phyloP scores from a whole-genome alignment of 2,113 vertebrate species.

The Sula dactylatra region DNA sequence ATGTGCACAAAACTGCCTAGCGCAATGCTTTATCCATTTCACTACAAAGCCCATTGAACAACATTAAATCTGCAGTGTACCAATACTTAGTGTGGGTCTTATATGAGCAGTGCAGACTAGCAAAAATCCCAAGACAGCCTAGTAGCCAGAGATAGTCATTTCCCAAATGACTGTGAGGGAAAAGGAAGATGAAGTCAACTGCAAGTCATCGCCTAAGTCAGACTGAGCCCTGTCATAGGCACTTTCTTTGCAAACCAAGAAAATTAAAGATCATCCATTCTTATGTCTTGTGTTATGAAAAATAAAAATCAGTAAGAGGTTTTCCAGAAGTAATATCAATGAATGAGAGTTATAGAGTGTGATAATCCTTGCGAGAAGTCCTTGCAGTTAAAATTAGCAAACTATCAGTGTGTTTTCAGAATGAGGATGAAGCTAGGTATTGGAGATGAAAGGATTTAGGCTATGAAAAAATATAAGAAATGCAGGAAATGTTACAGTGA shows the following conservation, averaged over 20 bases:
- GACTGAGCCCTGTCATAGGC: not conserved
- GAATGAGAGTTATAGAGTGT: not conserved
- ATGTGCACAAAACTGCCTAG: not conserved
- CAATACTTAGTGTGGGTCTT: not conserved
- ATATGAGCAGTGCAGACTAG: not conserved
- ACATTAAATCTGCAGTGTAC: not conserved
- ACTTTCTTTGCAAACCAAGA: not conserved
- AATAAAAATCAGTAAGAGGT: not conserved
- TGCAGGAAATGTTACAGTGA: not conserved
- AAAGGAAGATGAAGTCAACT: not conserved
- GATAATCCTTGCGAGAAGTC: not conserved
- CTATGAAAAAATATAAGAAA: not conserved
- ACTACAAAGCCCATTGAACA: not conserved
- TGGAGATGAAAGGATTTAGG: not conserved
- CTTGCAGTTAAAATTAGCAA: not conserved
- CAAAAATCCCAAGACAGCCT: not conserved
- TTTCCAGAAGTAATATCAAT: not conserved
- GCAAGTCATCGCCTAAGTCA: not conserved
- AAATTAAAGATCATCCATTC: not conserved
- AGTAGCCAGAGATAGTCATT: not conserved
- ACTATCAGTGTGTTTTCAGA: not conserved
- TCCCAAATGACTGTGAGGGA: not conserved
- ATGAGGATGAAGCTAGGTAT: not conserved
- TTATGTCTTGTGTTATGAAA: not conserved
- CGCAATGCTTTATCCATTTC: not conserved